phyloP scores from a whole-genome alignment of 1,140 invertebrate genomes.

The Leptinotarsa defecta region DNA sequence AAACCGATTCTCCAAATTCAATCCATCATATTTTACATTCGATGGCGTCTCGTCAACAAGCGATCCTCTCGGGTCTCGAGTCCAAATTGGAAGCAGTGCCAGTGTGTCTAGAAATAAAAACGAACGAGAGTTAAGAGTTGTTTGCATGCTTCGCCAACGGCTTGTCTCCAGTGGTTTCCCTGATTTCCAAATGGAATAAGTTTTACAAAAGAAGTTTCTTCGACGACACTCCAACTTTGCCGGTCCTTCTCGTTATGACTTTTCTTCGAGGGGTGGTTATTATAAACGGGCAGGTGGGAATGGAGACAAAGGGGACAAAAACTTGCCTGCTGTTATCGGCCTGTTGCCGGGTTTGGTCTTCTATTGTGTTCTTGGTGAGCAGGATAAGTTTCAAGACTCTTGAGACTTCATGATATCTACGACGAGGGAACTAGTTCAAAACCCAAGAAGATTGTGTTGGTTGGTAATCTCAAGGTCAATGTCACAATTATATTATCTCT shows the following conservation, averaged over 20 bases:
- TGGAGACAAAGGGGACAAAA: no score
- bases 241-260: background rate
- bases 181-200: constrained; percentile 8
- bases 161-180: background rate
- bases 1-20: background rate
- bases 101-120: constrained; percentile 7
- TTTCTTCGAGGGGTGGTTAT: background rate
- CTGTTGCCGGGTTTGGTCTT: no score
- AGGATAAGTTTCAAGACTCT: no score
- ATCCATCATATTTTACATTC: background rate
- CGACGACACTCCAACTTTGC: background rate
- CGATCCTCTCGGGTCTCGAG: background rate
- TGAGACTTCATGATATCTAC: no score
- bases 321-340: no score
- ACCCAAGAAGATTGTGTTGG: no score
- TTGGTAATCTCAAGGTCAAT: no score
- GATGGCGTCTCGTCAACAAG: constrained; percentile 2
- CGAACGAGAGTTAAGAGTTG: background rate
- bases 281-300: no score
- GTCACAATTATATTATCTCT: no score
- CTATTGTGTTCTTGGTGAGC: no score
- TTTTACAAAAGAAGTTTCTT: background rate
- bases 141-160: background rate
- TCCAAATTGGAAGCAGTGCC: background rate
- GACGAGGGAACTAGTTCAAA: no score